Evolutionary conservation across 2,797 vertebrate genomes (phyloP), one percentile per base, ranked within the genome.

Genomic region (Sebastes itinus): DNA sequence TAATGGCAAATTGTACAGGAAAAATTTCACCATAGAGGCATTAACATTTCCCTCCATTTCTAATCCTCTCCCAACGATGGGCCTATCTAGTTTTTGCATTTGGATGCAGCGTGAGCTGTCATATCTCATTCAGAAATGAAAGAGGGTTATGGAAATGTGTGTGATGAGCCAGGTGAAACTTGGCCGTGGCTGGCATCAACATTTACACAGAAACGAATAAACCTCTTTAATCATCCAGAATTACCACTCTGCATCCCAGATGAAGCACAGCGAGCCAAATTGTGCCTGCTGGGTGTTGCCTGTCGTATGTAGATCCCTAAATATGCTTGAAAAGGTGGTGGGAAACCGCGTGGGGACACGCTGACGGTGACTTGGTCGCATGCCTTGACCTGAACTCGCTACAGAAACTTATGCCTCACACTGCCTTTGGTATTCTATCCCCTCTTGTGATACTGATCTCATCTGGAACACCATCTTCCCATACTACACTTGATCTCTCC

Each of bases 181-280:
- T 89, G 87, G 89, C 90, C 18, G 35, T 35, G 55, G 61, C 67
- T 81, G 86, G 85, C 83, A 84, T 87, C 87, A 92, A 91, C 87
- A 92, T 93, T 89, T 92, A 88, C 88, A 92, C 80, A 85, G 84
- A 87, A 89, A 88, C 32, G 75, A 88, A 88, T 85, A 91, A 93
- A 92, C 82, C 88, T 86, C 84, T 91, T 94, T 90, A 94, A 93
- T 94, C 87, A 84, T 89, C 79, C 83, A 82, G 77, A 90, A 93
- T 92, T 90, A 90, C 87, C 81, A 81, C 82, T 87, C 72, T 72
- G 72, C 88, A 88, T 84, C 83, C 80, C 76, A 83, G 85, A 88
- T 82, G 81, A 88, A 87, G 86, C 77, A 33, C 56, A 80, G 76
- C 18, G 60, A 85, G 89, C 86, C 84, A 88, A 88, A 89, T 69